Evolutionary conservation across 2,113 vertebrate genomes (phyloP).

Genomic region (Rhadina sibilatrix): DNA sequence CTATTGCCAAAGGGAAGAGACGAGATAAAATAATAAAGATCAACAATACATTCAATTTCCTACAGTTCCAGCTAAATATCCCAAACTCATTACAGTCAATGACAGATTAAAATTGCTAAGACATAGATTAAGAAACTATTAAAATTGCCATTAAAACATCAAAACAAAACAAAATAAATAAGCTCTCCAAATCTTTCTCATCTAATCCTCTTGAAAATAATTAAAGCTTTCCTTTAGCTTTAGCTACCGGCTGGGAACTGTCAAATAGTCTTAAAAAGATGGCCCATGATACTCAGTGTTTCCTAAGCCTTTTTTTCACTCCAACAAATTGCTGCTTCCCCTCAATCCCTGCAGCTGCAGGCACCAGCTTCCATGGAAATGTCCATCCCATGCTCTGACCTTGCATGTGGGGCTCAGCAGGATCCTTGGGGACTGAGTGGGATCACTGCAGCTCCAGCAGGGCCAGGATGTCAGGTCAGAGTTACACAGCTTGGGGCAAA

Average conservation of each 20-base stretch:
- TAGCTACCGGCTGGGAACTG: slow-evolving; percentile 10
- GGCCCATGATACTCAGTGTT: background rate
- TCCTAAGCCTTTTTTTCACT: background rate
- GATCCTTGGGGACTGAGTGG: fast-evolving
- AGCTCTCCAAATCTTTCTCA: slow-evolving; percentile 34
- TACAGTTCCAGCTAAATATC: background rate
- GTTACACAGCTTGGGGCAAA: background rate
- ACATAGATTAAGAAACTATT: slow-evolving; percentile 48
- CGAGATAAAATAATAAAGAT: background rate
- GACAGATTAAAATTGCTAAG: slow-evolving; percentile 29
- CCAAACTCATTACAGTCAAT: background rate
- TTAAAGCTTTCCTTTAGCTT: slow-evolving; percentile 43
- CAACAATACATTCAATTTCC: background rate
- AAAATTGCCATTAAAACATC: slow-evolving; percentile 35
- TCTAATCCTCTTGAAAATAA: slow-evolving; percentile 56
- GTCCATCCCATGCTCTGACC: background rate
- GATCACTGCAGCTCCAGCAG: background rate
- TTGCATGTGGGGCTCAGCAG: background rate
- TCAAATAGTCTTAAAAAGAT: slow-evolving; percentile 29
- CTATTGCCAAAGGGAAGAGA: background rate
- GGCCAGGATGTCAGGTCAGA: background rate
- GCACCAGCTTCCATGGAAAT: background rate
- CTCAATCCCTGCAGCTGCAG: background rate
- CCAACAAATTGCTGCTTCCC: background rate
- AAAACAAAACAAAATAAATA: slow-evolving; percentile 46